Base-by-base conservation (phyloP, 2,113 vertebrate species). In the Notiomystis cincta region DNA sequence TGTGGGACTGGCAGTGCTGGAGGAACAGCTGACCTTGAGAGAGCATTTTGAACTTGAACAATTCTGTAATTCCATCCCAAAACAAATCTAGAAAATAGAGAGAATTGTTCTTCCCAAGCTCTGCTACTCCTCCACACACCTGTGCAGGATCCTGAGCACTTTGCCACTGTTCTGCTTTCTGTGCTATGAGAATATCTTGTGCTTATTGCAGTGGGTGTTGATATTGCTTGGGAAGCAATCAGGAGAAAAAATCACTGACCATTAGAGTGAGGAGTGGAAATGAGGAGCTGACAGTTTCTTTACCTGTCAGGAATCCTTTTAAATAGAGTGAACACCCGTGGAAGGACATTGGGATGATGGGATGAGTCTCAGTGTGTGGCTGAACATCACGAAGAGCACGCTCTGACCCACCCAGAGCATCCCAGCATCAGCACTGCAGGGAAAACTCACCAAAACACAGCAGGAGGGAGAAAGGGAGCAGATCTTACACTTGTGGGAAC, bases 401-500 rank as follows among this genome's bases (percentile, higher is more conserved):
- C 24, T 28, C 54, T 1, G 1, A 13, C 42, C 20, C 35, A 6
- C 24, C 9, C 4, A 15, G 19, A 58, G 35, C 75, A n/a, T 5
- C 51, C 7, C 22, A 60, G 8, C 31, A 11, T 1, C 50, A 50
- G 27, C 33, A 3, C 23, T 15, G 0, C 3, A 18, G 42, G 0
- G 6, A 65, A 11, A 77, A 12, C 38, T 60, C 13, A 1, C 9
- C n/a, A 25, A 83, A 81, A 19, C 7, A 9, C 61, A 31, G 28
- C 70, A 45, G 27, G 22, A 31, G 7, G 21, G 51, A n/a, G 38
- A 45, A 53, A 70, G 11, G 27, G 28, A 65, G 7, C 28, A 27
- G 38, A 4, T 40, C 28, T 51, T 27, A 7, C n/a, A 15, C 15
- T 48, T 56, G 13, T 86, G 28, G 40, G 15, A 14, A 16, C 7